Evolutionary conservation across 2,797 vertebrate genomes (phyloP).

Genomic region (Eulemur albifrons): DNA sequence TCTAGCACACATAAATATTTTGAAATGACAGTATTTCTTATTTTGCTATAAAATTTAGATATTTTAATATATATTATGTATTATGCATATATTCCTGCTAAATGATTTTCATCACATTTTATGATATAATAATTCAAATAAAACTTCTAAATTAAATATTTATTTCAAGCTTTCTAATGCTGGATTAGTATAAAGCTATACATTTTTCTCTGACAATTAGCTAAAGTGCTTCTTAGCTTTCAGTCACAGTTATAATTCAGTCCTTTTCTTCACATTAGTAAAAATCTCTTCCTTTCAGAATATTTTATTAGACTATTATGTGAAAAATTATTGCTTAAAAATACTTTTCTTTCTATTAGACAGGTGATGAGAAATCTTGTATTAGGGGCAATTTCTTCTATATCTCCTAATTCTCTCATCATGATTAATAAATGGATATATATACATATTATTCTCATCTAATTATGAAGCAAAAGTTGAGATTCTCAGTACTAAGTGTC

Average conservation of each 20-base stretch:
- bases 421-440: neutral
- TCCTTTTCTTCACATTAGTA: neutral
- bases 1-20: neutral
- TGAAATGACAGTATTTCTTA: neutral
- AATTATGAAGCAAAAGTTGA: neutral
- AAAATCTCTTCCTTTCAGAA: neutral
- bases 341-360: neutral
- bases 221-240: neutral
- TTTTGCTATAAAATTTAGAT: neutral
- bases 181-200: neutral
- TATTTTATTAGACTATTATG: neutral
- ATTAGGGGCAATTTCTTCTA: neutral
- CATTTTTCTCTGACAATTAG: neutral
- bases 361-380: neutral
- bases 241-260: neutral
- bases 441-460: neutral
- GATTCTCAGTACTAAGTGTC: neutral
- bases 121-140: neutral
- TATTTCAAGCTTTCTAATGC: neutral
- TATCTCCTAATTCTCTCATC: neutral
- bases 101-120: neutral
- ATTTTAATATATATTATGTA: neutral
- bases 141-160: conserved; percentile 35
- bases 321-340: neutral
- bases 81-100: neutral